phyloP scores from a whole-genome alignment of 2,888 invertebrate species.

The Achlya flavicornis region DNA sequence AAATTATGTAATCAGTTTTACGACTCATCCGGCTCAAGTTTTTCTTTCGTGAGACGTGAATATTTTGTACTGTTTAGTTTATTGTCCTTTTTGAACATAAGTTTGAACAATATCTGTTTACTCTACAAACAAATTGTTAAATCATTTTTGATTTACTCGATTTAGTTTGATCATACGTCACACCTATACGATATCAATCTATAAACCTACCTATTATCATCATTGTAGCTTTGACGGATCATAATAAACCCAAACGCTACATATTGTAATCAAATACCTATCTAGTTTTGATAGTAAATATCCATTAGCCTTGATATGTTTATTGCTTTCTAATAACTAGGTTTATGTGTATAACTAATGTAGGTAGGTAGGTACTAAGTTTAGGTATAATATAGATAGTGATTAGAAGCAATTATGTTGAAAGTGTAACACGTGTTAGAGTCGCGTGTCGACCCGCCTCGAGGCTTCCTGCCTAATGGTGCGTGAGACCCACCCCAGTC shows the following conservation, averaged over 20 bases:
- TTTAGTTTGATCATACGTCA: too few relatives aligned
- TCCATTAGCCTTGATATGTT: conserved; percentile 19
- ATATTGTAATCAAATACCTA: neutral
- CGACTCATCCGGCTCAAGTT: conserved; percentile 68
- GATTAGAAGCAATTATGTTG: conserved; percentile 80
- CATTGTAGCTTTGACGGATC: neutral
- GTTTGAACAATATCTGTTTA: neutral
- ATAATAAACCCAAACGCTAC: neutral
- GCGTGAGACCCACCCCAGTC: conserved; percentile 59
- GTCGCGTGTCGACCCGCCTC: conserved; percentile 69
- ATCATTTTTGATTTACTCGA: neutral
- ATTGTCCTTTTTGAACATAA: conserved; percentile 19
- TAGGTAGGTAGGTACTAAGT: conserved; percentile 20
- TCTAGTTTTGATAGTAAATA: conserved; percentile 13
- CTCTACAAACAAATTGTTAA: neutral
- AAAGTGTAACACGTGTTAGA: conserved; percentile 77
- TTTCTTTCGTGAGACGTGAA: conserved; percentile 46
- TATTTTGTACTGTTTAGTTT: conserved; percentile 40
- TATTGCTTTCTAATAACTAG: conserved; percentile 13
- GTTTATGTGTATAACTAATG: conserved; percentile 12
- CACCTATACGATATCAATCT: too few relatives aligned
- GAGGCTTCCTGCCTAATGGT: conserved; percentile 74
- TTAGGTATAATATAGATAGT: conserved; percentile 30
- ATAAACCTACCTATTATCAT: neutral
- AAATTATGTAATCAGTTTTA: conserved; percentile 79